Evolutionary conservation across 2,113 vertebrate genomes (phyloP).

Genomic region (human (Homo sapiens)): DNA sequence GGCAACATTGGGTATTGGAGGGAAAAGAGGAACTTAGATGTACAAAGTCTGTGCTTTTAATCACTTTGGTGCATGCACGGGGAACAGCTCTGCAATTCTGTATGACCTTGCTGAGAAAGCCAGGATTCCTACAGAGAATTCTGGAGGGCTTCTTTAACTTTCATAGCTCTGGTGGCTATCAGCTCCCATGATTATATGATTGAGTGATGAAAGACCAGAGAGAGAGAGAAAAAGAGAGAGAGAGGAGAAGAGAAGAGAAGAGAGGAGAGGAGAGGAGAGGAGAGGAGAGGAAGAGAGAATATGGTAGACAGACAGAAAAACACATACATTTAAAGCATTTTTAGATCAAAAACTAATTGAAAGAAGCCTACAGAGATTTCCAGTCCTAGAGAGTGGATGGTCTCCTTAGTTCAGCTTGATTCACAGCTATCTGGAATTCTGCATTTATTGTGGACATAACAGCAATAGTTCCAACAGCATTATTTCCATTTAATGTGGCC

Average conservation of each 20-base stretch:
- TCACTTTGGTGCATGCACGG: fast-evolving
- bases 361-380: background rate
- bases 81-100: background rate
- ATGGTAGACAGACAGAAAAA: background rate
- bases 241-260: no score
- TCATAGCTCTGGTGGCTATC: background rate
- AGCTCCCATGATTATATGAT: background rate
- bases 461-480: background rate
- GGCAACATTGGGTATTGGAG: background rate
- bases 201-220: background rate
- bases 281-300: background rate
- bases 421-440: background rate
- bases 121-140: background rate
- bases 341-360: background rate
- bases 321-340: background rate
- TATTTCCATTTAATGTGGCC: background rate
- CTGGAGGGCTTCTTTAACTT: background rate
- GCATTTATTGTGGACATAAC: fast-evolving
- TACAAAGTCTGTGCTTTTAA: background rate
- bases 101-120: background rate
- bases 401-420: background rate
- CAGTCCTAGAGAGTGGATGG: background rate
- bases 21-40: background rate
- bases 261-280: no score
- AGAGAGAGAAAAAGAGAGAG: background rate